Percentiles rank a stretch among this genome's conserved stretches.
phyloP scores from a whole-genome alignment of 2,888 invertebrate species.

The Mesopsocus fuscifrons region DNA sequence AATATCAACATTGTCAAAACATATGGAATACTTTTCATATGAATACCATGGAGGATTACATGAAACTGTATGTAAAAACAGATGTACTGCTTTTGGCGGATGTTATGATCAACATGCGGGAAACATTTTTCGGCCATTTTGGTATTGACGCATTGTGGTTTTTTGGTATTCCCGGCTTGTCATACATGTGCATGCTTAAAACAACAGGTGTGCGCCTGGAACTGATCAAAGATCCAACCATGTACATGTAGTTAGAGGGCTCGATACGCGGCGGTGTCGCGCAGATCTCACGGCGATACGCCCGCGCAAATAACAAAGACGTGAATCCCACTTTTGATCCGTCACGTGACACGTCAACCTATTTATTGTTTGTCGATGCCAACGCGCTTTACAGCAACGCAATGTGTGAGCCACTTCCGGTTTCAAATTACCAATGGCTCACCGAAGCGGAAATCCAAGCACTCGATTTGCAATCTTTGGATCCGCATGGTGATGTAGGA shows the following conservation, averaged over 20 bases:
- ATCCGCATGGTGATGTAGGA: constrained; percentile 15
- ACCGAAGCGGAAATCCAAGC: constrained; percentile 13
- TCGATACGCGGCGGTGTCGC: too few relatives aligned
- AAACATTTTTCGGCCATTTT: too few relatives aligned
- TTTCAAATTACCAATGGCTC: constrained; percentile 17
- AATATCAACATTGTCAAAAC: not conserved
- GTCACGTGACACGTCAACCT: constrained; percentile 13
- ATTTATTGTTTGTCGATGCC: constrained; percentile 17
- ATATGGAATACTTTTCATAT: not conserved
- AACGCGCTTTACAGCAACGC: constrained; percentile 17
- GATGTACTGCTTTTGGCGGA: too few relatives aligned
- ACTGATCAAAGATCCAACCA: too few relatives aligned
- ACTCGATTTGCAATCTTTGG: constrained; percentile 10
- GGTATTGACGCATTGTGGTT: too few relatives aligned
- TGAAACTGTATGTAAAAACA: too few relatives aligned
- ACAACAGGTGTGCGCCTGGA: too few relatives aligned
- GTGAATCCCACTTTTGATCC: too few relatives aligned
- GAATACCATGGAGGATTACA: not conserved
- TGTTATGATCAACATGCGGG: too few relatives aligned
- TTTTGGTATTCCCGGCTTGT: too few relatives aligned
- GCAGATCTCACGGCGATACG: constrained; percentile 11
- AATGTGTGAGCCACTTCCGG: constrained; percentile 18
- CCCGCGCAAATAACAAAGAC: constrained; percentile 14
- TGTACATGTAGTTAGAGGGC: too few relatives aligned
- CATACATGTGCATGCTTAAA: too few relatives aligned